Evolutionary conservation across 1,140 invertebrate species (phyloP).

Genomic region (Mizuhopecten yessoensis): DNA sequence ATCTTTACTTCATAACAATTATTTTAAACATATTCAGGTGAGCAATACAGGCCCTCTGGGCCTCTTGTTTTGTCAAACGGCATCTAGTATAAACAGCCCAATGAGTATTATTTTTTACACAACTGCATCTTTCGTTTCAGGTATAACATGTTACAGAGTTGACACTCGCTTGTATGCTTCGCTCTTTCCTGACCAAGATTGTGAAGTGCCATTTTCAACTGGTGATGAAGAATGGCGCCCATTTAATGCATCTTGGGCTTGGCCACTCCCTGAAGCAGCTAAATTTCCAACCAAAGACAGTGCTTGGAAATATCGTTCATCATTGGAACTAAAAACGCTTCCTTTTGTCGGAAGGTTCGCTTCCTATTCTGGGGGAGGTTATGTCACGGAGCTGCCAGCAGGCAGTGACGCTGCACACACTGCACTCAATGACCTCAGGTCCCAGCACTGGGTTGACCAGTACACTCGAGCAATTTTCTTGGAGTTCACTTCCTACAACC

Average conservation of each 20-base stretch:
- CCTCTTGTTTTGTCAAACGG: too few species aligned
- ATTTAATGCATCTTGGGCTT: conserved; percentile 62
- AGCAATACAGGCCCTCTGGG: too few species aligned
- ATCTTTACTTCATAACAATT: too few species aligned
- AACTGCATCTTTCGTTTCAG: background rate
- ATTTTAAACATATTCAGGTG: too few species aligned
- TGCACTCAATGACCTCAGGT: conserved; percentile 57
- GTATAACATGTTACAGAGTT: background rate
- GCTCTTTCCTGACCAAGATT: conserved; percentile 35
- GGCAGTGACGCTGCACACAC: background rate
- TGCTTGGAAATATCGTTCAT: conserved; percentile 65
- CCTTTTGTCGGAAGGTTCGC: conserved; percentile 61
- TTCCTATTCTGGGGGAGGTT: conserved; percentile 70
- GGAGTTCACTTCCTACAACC: conserved; percentile 85
- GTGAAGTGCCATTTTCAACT: conserved; percentile 59
- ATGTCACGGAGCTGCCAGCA: conserved; percentile 53
- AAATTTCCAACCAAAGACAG: background rate
- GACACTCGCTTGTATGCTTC: background rate
- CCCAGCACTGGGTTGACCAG: conserved; percentile 84
- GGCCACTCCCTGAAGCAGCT: conserved; percentile 9
- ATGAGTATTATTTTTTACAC: too few species aligned
- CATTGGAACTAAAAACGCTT: conserved; percentile 65
- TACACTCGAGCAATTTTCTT: conserved; percentile 84
- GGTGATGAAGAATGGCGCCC: conserved; percentile 60
- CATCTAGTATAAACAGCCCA: too few species aligned